Base-by-base conservation (phyloP, 2,888 invertebrate species). In the Gastrophysa polygoni region DNA sequence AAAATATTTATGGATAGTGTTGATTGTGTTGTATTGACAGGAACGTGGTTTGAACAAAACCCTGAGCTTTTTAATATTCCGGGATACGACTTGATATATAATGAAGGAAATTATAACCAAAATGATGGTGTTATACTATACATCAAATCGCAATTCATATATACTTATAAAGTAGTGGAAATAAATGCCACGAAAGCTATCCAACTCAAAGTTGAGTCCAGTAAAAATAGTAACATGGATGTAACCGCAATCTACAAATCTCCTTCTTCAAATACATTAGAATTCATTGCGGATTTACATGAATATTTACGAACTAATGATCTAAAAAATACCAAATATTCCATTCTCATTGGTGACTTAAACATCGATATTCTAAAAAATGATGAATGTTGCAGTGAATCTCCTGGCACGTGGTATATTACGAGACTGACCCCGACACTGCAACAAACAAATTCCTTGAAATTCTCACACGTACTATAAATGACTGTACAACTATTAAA, bases 391-490 rank as follows among this genome's bases (percentile, higher is more conserved):
- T 14, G 38, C 38, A 38, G 38, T 38, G 38, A 38, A 38, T 32
- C 32, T 32, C 32, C 32, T 32, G 32, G 32, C 32, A 32, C 10
- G 10, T 16, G 44, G 44, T 44, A 44, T 44, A 44, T 44, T 11
- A 38, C 38, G 38, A 38, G 16, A 38, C n/a, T 38, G 38, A 38
- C 38, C 38, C 38, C 38, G 38, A 44, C 44, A 18, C 44, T 44
- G 44, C 44, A 44, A 44, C 44, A 44, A 44, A 44, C 18, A 44
- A 44, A 44, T 44, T 44, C 17, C 44, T 44, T 2, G 44, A 44
- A 16, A 44, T 44, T 16, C 44, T 44, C 44, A 44, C 44, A 44
- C 18, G 44, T 44, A 44, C 44, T 44, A 44, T 44, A 18, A 44
- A 44, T 16, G 44, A 44, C 44, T 44, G 44, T 44, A 44, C 44